These are phyloP conservation scores for Hippocampus comes DNA, from an alignment of 2,113 vertebrate species.

Conservation along the genomic window DNA sequence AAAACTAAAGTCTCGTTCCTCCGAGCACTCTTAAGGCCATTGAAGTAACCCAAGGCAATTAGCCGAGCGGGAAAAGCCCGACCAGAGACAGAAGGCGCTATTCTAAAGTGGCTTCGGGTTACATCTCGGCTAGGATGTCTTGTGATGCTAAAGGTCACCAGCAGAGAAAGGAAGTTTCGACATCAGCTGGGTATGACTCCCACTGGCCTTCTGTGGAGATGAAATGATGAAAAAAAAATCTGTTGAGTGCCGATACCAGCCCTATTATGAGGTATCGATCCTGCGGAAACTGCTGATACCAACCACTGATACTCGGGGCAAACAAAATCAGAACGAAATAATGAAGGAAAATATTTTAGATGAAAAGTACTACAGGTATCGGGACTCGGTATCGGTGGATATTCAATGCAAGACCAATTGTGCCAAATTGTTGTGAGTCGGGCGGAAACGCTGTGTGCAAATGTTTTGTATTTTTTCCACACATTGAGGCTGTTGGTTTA, in stretches of 20 bases:
- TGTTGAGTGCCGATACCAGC: neutral
- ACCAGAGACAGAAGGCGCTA: slow-evolving; percentile 22
- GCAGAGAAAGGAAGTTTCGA: neutral
- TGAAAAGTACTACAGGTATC: too few species aligned
- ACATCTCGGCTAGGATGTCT: slow-evolving; percentile 38
- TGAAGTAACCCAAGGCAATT: slow-evolving; percentile 49
- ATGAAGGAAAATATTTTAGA: too few species aligned
- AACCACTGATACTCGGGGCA: too few species aligned
- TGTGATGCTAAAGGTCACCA: slow-evolving; percentile 22
- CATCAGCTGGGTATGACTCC: neutral
- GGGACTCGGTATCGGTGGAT: too few species aligned
- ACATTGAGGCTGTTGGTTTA: too few species aligned
- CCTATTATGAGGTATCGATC: neutral
- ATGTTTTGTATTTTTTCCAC: too few species aligned
- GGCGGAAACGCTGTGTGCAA: too few species aligned
- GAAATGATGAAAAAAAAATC: neutral
- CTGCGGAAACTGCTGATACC: too few species aligned
- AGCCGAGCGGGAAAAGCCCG: slow-evolving; percentile 25
- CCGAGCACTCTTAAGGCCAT: slow-evolving; percentile 49
- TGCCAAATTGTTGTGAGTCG: too few species aligned
- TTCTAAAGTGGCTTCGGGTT: slow-evolving; percentile 44
- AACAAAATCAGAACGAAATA: too few species aligned
- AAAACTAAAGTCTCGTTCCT: slow-evolving; percentile 31
- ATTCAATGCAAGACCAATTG: too few species aligned
- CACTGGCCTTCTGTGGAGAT: too few species aligned